Base-by-base conservation (phyloP, 2,113 vertebrate species). In the Anser brachyrhynchus region DNA sequence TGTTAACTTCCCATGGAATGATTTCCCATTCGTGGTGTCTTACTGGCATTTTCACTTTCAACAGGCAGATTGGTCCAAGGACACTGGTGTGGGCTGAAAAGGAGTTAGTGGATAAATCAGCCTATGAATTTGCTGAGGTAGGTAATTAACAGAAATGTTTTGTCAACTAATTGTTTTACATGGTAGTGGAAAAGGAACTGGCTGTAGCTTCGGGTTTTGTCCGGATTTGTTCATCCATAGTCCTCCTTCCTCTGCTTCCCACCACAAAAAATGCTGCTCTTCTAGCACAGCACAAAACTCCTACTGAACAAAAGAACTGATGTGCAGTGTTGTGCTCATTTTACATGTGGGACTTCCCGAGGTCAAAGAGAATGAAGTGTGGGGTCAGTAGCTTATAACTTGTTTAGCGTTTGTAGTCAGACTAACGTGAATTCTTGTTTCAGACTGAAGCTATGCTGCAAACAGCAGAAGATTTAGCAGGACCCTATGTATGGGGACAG, bases 1-100 rank as follows among this genome's bases (percentile, higher is more conserved):
- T 58, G 15, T 58, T 74, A 66, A 26, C 46, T 92, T 92, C 12
- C 35, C 5, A 9, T 13, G 17, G 10, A 69, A 49, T 44, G 71
- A 20, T 66, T 90, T 78, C 23, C 37, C 61, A 18, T 58, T 95
- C 7, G 0, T 37, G n/a, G n/a, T 73, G 33, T 91, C 39, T 93
- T 61, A 95, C 13, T 87, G 31, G 37, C 17, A 29, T 77, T 96
- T 97, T 93, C 94, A 65, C 58, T 85, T 96, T 96, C 94, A 93
- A 82, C 97, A 99, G 99, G 89, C 98, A 98, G 81, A 99, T 99
- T 83, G 99, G 99, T 18, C 99, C 99, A 26, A 98, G 99, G 91
- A 98, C 99, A 71, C 97, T 98, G 86, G 99, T 99, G 43, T 99
- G 99, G 99, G 99, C 99, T 33, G 99, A 99, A 98, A 99, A 98